Evolutionary conservation across 2,797 vertebrate genomes (phyloP).

Genomic region (Steatocranus sp.): DNA sequence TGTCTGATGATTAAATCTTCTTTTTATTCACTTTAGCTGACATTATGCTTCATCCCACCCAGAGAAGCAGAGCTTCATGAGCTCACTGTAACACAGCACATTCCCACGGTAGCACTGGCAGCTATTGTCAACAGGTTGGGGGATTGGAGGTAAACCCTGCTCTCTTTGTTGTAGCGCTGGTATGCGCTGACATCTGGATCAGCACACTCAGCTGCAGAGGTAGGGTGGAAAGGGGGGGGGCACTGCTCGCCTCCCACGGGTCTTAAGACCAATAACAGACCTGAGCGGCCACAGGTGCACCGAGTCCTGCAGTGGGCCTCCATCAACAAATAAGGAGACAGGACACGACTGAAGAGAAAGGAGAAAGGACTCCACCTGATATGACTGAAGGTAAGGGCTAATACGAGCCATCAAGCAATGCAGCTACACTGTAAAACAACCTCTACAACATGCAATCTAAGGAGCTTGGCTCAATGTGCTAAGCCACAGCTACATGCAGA

Average conservation of each 20-base stretch:
- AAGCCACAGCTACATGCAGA: not conserved
- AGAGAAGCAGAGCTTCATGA: not conserved
- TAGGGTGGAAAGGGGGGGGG: slow-evolving; percentile 32
- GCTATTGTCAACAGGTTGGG: slow-evolving; percentile 59
- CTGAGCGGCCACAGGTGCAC: slow-evolving; percentile 36
- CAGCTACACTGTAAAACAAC: not conserved
- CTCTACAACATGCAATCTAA: not conserved
- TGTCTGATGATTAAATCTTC: not conserved
- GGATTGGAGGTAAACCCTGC: slow-evolving; percentile 48
- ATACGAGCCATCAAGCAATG: not conserved
- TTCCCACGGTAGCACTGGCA: slow-evolving; percentile 55
- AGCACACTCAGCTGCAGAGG: slow-evolving; percentile 3
- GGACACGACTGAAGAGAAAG: not conserved
- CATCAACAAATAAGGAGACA: slow-evolving; percentile 36
- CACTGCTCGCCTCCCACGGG: slow-evolving; percentile 48
- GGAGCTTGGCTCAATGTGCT: not conserved
- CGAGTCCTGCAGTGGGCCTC: slow-evolving; percentile 12
- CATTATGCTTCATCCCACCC: not conserved
- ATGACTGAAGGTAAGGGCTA: not conserved
- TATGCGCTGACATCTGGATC: slow-evolving; percentile 64
- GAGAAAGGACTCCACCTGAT: not conserved
- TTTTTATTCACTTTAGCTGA: not conserved
- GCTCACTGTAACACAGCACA: not conserved
- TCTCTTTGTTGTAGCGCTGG: slow-evolving; percentile 43
- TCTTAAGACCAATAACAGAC: slow-evolving; percentile 37